Evolutionary conservation across 2,888 invertebrate species (phyloP).

Genomic region (Heliconius sara): DNA sequence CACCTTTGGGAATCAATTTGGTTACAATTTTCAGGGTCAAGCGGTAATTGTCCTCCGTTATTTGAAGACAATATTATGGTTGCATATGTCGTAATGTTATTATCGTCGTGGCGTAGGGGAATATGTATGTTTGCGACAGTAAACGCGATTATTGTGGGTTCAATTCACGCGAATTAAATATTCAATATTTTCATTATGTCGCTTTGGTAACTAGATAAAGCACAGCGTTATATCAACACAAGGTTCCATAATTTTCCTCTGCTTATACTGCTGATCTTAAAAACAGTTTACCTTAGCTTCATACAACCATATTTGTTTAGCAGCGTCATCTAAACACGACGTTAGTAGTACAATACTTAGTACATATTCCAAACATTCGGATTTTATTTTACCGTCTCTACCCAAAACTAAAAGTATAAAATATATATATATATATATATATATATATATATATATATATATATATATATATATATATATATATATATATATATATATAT

Average conservation of each 20-base stretch:
- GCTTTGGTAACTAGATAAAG: too few species aligned
- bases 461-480: too few species aligned
- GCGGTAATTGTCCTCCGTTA: constrained; percentile 16
- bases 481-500: too few species aligned
- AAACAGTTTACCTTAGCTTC: background rate
- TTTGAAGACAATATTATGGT: constrained; percentile 40
- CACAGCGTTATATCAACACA: too few species aligned
- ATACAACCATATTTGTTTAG: constrained; percentile 43
- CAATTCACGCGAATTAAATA: background rate
- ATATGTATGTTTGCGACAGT: too few species aligned
- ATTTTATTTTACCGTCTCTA: constrained; percentile 40
- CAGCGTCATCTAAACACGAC: constrained; percentile 30
- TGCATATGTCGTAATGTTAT: constrained; percentile 29
- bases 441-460: too few species aligned
- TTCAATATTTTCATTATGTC: background rate
- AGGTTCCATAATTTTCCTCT: too few species aligned
- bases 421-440: too few species aligned
- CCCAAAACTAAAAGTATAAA: constrained; percentile 41
- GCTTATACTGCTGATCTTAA: background rate
- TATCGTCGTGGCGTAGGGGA: too few species aligned
- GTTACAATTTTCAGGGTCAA: constrained; percentile 34
- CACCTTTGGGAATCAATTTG: constrained; percentile 38
- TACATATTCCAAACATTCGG: constrained; percentile 43
- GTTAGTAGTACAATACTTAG: constrained; percentile 35
- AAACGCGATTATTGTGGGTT: too few species aligned